Percentiles rank a stretch among this genome's conserved stretches.
Conservation (phyloP, 2,888 invertebrate genomes). For the Andricus quercusramuli region DNA sequence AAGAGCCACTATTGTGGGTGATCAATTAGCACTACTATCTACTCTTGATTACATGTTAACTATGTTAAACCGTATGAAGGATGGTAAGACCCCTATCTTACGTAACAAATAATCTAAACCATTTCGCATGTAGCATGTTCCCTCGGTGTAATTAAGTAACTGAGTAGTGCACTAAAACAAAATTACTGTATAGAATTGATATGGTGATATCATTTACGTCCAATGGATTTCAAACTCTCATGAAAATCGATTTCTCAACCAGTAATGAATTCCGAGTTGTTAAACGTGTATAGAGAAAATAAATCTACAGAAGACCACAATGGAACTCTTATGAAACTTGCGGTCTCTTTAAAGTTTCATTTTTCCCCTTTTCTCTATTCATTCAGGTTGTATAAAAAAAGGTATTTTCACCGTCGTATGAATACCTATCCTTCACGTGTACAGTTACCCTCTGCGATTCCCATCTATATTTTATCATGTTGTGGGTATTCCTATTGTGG, state of each 20-base stretch:
- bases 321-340: constrained; percentile 23
- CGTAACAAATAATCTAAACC: constrained; percentile 13
- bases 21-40: constrained; percentile 4
- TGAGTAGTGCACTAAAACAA: not conserved
- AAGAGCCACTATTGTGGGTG: not conserved
- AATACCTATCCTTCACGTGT: constrained; percentile 8
- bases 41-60: constrained; percentile 5
- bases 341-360: constrained; percentile 28
- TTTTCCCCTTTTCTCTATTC: not conserved
- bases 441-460: not conserved
- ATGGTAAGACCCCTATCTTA: constrained; percentile 7
- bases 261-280: constrained; percentile 20
- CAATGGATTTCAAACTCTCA: not conserved
- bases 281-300: constrained; percentile 1
- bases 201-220: not conserved
- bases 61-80: not conserved
- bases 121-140: not conserved
- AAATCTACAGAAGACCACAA: not conserved
- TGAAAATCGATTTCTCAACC: constrained; percentile 14
- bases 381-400: constrained; percentile 15
- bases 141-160: not conserved
- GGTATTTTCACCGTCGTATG: not conserved
- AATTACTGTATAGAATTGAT: constrained; percentile 4
- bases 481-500: not conserved
- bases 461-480: not conserved